Percentiles rank a stretch among this genome's conserved stretches.
phyloP scores from a whole-genome alignment of 35 echinoderm and acorn worm species.

The Apostichopus japonicus region DNA sequence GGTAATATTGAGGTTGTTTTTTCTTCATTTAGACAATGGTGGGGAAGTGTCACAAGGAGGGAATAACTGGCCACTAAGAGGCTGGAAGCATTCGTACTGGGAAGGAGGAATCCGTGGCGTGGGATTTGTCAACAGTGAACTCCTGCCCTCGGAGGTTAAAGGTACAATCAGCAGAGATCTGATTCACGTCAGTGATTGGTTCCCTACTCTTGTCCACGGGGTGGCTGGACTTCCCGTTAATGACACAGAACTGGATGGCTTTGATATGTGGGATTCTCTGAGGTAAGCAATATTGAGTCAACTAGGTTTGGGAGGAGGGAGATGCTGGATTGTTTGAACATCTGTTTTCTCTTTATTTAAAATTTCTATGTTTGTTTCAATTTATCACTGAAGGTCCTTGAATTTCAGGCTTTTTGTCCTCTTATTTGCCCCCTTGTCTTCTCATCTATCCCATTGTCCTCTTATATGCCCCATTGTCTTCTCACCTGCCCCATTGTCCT shows the following conservation, averaged over 20 bases:
- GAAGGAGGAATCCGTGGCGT: constrained; percentile 76
- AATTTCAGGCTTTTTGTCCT: no score
- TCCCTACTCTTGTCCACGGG: constrained; percentile 76
- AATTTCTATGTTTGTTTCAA: no score
- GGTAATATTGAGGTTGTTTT: neutral
- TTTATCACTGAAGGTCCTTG: no score
- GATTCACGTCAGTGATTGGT: constrained; percentile 86
- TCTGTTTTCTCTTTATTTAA: no score
- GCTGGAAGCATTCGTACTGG: constrained; percentile 77
- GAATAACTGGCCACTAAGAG: constrained; percentile 82
- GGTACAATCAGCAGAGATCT: constrained; percentile 69
- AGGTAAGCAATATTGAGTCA: constrained; percentile 11
- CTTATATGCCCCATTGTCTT: no score
- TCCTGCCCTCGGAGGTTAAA: constrained; percentile 53
- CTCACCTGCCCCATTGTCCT: no score
- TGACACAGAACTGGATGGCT: constrained; percentile 68
- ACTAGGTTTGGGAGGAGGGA: no score
- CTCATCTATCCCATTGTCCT: no score
- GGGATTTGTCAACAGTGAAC: constrained; percentile 66
- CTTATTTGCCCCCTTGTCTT: no score
- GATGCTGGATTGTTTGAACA: no score
- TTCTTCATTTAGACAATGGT: constrained; percentile 67
- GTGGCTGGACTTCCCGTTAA: constrained; percentile 50
- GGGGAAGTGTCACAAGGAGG: constrained; percentile 60
- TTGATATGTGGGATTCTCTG: constrained; percentile 70